Conservation (phyloP, 2,888 invertebrate genomes). For the Gymnosoma rotundatum region DNA sequence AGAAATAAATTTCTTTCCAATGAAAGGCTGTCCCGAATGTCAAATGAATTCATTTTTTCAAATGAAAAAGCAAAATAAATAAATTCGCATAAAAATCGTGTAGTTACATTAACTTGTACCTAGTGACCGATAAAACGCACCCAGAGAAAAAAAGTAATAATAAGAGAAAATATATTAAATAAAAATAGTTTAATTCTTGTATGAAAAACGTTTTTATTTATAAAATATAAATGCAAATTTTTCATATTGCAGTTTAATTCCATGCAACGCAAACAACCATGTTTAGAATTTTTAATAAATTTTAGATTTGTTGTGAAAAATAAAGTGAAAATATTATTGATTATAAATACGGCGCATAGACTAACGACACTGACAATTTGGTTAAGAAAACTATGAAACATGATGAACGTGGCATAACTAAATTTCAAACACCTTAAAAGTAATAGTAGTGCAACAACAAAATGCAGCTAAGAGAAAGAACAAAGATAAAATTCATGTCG, state of each 20-base stretch:
- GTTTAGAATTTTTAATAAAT: constrained; percentile 69
- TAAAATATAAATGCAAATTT: constrained; percentile 69
- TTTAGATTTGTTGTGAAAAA: constrained; percentile 20
- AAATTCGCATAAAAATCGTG: constrained; percentile 50
- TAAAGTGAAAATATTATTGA: constrained; percentile 58
- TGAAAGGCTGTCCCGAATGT: constrained; percentile 67
- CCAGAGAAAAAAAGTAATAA: constrained; percentile 58
- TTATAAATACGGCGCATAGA: constrained; percentile 11
- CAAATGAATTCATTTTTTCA: constrained; percentile 46
- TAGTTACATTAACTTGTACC: constrained; percentile 63
- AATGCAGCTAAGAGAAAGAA: too few relatives aligned
- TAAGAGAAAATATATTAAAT: constrained; percentile 54
- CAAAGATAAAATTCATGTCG: too few relatives aligned
- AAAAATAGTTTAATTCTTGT: constrained; percentile 44
- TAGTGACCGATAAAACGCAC: constrained; percentile 77
- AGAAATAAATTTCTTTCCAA: constrained; percentile 57
- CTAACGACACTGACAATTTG: not conserved
- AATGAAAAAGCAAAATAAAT: not conserved
- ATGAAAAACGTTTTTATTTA: constrained; percentile 54
- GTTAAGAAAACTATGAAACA: not conserved
- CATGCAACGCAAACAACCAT: constrained; percentile 43
- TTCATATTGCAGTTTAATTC: constrained; percentile 62
- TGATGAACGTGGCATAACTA: not conserved
- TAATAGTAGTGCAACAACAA: not conserved
- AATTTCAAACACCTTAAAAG: not conserved